Evolutionary conservation across 2,888 invertebrate genomes (phyloP).

Genomic region (Cerceris ruficornis): DNA sequence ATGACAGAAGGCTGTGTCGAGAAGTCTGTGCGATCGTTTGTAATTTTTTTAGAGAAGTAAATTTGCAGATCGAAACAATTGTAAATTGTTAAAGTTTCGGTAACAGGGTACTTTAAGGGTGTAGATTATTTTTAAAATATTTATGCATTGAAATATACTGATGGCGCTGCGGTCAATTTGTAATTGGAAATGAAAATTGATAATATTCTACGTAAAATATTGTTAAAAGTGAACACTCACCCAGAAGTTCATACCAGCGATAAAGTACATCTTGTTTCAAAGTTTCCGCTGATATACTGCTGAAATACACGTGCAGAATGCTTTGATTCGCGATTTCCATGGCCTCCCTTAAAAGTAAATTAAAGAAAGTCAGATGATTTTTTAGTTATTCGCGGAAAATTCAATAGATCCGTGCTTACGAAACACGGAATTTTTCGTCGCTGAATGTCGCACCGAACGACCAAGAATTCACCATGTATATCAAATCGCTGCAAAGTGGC

Average conservation of each 20-base stretch:
- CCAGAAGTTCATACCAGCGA: slow-evolving; percentile 78
- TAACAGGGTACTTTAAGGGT: not conserved
- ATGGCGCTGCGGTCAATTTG: not conserved
- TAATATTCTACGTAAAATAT: not conserved
- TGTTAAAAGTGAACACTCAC: slow-evolving; percentile 69
- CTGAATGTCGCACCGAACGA: no score
- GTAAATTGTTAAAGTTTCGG: not conserved
- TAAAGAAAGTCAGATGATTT: no score
- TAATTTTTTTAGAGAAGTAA: not conserved
- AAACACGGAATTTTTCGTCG: no score
- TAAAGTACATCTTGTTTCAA: slow-evolving; percentile 75
- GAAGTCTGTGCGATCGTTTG: not conserved
- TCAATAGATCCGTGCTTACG: no score
- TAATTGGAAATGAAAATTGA: not conserved
- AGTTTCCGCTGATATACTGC: slow-evolving; percentile 68
- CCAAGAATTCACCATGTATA: slow-evolving; percentile 37
- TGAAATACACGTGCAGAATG: slow-evolving; percentile 75
- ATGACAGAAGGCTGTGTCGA: no score
- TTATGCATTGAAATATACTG: not conserved
- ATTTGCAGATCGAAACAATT: not conserved
- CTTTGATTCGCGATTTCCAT: slow-evolving; percentile 65
- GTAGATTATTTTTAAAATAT: not conserved
- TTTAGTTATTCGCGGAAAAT: no score
- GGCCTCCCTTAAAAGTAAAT: not conserved
- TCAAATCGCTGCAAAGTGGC: slow-evolving; percentile 70